These are phyloP conservation scores for Sphinx pinastri DNA, from an alignment of 2,888 invertebrate species.

Conservation along the genomic window DNA sequence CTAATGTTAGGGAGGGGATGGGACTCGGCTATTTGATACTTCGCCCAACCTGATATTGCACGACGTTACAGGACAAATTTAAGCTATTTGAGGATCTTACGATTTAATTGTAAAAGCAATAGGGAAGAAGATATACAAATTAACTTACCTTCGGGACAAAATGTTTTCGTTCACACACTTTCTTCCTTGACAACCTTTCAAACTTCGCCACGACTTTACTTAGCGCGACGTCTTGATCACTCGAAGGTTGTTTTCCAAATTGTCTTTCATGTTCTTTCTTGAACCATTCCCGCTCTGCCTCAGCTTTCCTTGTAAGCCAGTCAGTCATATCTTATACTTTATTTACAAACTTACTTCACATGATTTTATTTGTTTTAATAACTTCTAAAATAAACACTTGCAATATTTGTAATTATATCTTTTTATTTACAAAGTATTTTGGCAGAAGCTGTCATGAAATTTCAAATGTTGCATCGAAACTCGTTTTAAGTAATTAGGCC, in stretches of 20 bases:
- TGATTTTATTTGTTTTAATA: background rate
- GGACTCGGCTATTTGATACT: no score
- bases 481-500: background rate
- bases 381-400: slow-evolving; percentile 6
- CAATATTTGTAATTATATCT: background rate
- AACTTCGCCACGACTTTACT: slow-evolving; percentile 14
- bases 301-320: slow-evolving; percentile 15
- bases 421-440: background rate
- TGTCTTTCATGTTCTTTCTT: slow-evolving; percentile 36
- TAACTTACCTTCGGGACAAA: slow-evolving; percentile 11
- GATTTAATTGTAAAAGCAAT: background rate
- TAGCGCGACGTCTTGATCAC: slow-evolving; percentile 15
- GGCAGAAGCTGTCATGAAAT: background rate
- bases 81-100: no score
- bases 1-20: no score
- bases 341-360: background rate
- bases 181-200: slow-evolving; percentile 14
- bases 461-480: background rate
- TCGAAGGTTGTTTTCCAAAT: slow-evolving; percentile 31
- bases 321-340: slow-evolving; percentile 7
- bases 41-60: no score
- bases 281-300: slow-evolving; percentile 36
- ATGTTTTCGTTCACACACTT: slow-evolving; percentile 25
- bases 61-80: no score
- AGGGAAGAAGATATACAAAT: background rate